phyloP scores from a whole-genome alignment of 1,140 invertebrate genomes.

The Charaxes varanes region DNA sequence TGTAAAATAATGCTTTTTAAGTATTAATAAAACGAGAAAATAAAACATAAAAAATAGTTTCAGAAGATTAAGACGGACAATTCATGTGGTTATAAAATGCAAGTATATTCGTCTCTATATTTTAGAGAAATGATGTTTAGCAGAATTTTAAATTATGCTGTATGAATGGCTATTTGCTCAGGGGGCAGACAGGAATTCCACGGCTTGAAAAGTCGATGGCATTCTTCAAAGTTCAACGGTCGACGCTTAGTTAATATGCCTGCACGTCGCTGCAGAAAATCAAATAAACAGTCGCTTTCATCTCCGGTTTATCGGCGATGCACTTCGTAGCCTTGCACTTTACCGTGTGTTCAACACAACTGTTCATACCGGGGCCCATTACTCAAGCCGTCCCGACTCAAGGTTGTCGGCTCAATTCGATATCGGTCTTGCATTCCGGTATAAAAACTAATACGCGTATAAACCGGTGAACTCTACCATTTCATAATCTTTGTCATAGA shows the following conservation, averaged over 20 bases:
- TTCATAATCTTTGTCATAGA: not conserved
- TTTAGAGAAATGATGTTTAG: no score
- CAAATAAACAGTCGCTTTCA: conserved; percentile 71
- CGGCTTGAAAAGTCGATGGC: conserved; percentile 27
- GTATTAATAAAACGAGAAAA: no score
- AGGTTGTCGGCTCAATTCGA: conserved; percentile 48
- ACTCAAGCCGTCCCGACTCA: conserved; percentile 36
- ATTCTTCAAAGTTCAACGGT: conserved; percentile 38
- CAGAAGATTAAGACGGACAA: no score
- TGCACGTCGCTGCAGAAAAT: conserved; percentile 52
- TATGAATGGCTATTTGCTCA: not conserved
- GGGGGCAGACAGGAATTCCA: conserved; percentile 11
- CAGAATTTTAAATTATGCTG: not conserved
- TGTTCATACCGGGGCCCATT: conserved; percentile 42
- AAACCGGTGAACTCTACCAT: conserved; percentile 4
- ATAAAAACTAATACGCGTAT: conserved; percentile 18
- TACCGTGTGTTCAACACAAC: conserved; percentile 43
- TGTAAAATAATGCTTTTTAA: no score
- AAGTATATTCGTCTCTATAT: no score
- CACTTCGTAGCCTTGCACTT: conserved; percentile 66
- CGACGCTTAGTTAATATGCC: conserved; percentile 53
- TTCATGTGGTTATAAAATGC: no score
- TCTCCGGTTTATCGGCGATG: conserved; percentile 67
- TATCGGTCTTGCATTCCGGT: conserved; percentile 30
- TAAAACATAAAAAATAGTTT: no score